These are phyloP conservation scores for Escarpia spicata DNA, from an alignment of 2,888 invertebrate species.

Conservation along the genomic window DNA sequence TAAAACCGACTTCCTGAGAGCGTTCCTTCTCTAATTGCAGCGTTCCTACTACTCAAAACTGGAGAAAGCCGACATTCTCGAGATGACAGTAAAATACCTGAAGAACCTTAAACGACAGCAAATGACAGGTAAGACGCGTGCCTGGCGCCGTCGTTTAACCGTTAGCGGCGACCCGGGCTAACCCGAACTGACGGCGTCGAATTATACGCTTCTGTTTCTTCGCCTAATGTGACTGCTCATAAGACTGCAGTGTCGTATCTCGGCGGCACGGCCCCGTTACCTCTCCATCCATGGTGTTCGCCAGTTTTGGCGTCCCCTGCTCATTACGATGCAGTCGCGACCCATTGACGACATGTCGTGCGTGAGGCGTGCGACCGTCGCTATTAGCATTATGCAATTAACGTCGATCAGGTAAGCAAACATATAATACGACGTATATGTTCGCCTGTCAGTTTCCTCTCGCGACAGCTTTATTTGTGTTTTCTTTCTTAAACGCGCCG, in stretches of 20 bases:
- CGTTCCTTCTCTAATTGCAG: slow-evolving; percentile 57
- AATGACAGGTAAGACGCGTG: slow-evolving; percentile 38
- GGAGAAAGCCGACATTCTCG: slow-evolving; percentile 64
- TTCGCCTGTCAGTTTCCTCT: neutral
- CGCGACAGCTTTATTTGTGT: neutral
- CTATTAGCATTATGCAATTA: slow-evolving; percentile 6
- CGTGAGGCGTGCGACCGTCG: neutral
- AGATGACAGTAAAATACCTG: slow-evolving; percentile 62
- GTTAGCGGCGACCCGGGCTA: neutral
- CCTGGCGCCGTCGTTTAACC: neutral
- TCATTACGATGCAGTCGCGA: neutral
- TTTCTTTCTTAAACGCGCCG: neutral
- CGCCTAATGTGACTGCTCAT: neutral
- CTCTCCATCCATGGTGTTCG: neutral
- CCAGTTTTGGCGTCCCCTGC: neutral
- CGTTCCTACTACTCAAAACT: slow-evolving; percentile 61
- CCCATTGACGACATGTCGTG: neutral
- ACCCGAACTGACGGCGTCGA: neutral
- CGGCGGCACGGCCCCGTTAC: neutral
- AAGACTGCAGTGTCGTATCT: neutral
- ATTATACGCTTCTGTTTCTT: neutral
- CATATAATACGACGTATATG: neutral
- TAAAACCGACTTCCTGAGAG: slow-evolving; percentile 64
- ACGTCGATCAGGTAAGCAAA: neutral
- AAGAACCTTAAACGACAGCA: slow-evolving; percentile 57